Evolutionary conservation across 1,140 invertebrate species (phyloP), one percentile per base, ranked within the genome.

Genomic region (Cherax destructor): DNA sequence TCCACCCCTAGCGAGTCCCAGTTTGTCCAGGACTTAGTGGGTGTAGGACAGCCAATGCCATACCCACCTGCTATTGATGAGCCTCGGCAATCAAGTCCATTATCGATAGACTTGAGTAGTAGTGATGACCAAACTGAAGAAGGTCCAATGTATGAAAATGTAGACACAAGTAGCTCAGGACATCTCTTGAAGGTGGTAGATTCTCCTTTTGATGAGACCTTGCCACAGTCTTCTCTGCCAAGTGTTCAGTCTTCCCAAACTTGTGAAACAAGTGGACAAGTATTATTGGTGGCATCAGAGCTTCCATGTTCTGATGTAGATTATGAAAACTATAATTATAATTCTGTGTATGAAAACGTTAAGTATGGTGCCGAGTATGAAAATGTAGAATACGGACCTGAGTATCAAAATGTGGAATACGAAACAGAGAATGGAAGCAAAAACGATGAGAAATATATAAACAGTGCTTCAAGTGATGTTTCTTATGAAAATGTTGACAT

Each of bases 1-100:
- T 93, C 92, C 4, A 93, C 92, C 16, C 92, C 92, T 16, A 93
- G 92, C 50, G 92, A 93, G 52, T 93, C 92, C 49, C 92, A 93
- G 84, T 93, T 93, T 83, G 87, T 92, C 10, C 86, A 89, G 41
- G 91, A 92, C 30, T 52, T 92, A 49, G 91, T 90, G 3, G 80
- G 77, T 24, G 80, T 78, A 18, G 84, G 85, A 9, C 90, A 81
- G 11, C 49, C 84, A 41, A 78, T 92, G 18, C 86, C 81, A 30
- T 61, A 85, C 59, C 86, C 91, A 47, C 30, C 90, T 49, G 49
- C 74, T 49, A n/a, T 78, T 61, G 84, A 90, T 18, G 89, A 89
- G 11, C 92, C 91, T 30, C 79, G 89, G 41, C 92, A 92, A 78
- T 90, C 91, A 16, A 92, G 91, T 65, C 92, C 92, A 16, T 74